phyloP scores from a whole-genome alignment of 2,113 vertebrate genomes.

The Atherinomorus stipes region DNA sequence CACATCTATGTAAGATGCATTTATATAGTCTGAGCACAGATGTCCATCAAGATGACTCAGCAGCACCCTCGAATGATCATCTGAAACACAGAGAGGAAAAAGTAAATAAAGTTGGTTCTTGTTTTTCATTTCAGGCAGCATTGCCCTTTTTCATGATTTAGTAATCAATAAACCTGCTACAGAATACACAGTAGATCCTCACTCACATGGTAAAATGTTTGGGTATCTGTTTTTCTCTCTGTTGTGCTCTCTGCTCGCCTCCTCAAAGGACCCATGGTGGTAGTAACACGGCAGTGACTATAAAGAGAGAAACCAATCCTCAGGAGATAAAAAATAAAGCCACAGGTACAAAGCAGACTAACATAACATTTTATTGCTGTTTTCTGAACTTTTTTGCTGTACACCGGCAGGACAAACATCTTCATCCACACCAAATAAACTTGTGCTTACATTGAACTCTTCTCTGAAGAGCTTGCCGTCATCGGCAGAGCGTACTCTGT shows the following conservation, averaged over 20 bases:
- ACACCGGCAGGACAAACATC: slow-evolving; percentile 37
- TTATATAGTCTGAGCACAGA: slow-evolving; percentile 91
- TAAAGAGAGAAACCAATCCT: slow-evolving; percentile 65
- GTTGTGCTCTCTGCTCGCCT: slow-evolving; percentile 93
- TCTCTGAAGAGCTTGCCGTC: slow-evolving; percentile 94
- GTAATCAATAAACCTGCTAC: slow-evolving; percentile 44
- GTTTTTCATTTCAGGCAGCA: slow-evolving; percentile 37
- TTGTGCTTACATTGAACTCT: slow-evolving; percentile 90
- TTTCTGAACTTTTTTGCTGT: slow-evolving; percentile 44
- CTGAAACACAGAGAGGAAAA: slow-evolving; percentile 70
- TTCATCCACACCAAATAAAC: slow-evolving; percentile 40
- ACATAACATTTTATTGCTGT: slow-evolving; percentile 59
- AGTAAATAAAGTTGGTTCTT: slow-evolving; percentile 26
- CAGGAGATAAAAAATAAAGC: slow-evolving; percentile 63
- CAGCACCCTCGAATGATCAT: slow-evolving; percentile 91
- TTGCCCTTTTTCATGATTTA: slow-evolving; percentile 42
- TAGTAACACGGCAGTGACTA: slow-evolving; percentile 91
- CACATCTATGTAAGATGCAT: slow-evolving; percentile 95
- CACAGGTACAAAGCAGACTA: slow-evolving; percentile 45
- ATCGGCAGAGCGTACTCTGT: slow-evolving; percentile 88
- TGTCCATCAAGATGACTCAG: slow-evolving; percentile 86
- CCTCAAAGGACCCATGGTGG: slow-evolving; percentile 89
- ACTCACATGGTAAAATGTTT: slow-evolving; percentile 97
- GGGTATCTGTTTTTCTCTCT: slow-evolving; percentile 96
- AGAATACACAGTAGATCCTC: slow-evolving; percentile 34